phyloP scores from a whole-genome alignment of 2,797 vertebrate species.

The Sardinella longiceps region DNA sequence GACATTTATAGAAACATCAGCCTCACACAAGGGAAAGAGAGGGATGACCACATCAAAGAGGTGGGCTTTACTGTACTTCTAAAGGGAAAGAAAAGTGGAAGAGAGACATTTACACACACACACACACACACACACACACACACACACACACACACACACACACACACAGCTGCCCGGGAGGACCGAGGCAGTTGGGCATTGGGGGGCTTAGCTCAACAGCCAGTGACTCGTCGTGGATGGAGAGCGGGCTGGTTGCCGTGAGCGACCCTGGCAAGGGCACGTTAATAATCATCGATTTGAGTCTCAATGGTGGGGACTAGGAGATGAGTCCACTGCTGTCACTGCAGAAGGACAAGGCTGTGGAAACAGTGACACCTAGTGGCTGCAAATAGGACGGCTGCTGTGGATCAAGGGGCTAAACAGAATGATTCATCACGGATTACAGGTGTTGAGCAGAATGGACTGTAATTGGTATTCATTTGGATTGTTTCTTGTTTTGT shows the following conservation, averaged over 20 bases:
- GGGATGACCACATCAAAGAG: neutral
- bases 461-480: neutral
- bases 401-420: neutral
- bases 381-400: neutral
- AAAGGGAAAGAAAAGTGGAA: neutral
- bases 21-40: neutral
- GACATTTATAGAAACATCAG: neutral
- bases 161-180: conserved; percentile 38
- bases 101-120: neutral
- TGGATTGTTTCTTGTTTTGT: neutral
- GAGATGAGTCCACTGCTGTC: conserved; percentile 45
- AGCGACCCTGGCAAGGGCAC: conserved; percentile 65
- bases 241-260: conserved; percentile 46
- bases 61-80: neutral
- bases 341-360: neutral
- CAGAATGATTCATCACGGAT: neutral
- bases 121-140: neutral
- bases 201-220: conserved; percentile 47
- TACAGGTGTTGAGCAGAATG: neutral
- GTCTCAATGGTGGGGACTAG: conserved; percentile 63
- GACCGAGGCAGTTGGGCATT: conserved; percentile 32
- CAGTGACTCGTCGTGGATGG: conserved; percentile 46
- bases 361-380: conserved; percentile 59
- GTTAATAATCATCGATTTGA: conserved; percentile 75
- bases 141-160: neutral